Conservation (phyloP, 1,140 invertebrate genomes). For the Choristoneura fumiferana region DNA sequence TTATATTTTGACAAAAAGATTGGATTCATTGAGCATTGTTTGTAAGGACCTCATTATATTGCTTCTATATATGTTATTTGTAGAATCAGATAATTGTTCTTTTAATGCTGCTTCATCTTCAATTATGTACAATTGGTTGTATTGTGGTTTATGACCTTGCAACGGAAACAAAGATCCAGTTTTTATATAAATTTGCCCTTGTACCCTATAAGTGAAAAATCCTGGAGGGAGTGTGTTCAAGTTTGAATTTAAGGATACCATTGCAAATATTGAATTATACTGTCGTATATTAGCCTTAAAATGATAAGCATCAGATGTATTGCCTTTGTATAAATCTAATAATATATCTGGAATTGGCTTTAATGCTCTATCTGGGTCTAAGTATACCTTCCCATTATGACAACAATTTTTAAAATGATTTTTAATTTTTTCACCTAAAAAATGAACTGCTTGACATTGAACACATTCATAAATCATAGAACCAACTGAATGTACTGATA, state of each 20-base stretch:
- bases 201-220: constrained; percentile 35
- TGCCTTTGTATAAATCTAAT: constrained; percentile 39
- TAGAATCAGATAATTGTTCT: constrained; percentile 36
- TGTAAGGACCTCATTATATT: constrained; percentile 36
- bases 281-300: constrained; percentile 33
- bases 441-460: constrained; percentile 32
- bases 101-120: constrained; percentile 35
- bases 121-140: constrained; percentile 36
- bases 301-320: constrained; percentile 37
- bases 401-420: constrained; percentile 36
- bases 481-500: constrained; percentile 33
- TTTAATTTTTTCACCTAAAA: constrained; percentile 36
- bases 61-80: constrained; percentile 23
- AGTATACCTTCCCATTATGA: constrained; percentile 36
- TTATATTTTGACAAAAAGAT: constrained; percentile 37
- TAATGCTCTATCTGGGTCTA: constrained; percentile 28
- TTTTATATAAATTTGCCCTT: constrained; percentile 36
- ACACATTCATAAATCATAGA: constrained; percentile 36
- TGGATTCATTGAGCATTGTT: constrained; percentile 32
- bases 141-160: constrained; percentile 34
- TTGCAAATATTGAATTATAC: constrained; percentile 35
- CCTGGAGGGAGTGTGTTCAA: constrained; percentile 31
- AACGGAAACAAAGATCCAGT: constrained; percentile 28
- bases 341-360: constrained; percentile 35
- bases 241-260: constrained; percentile 37